These are phyloP conservation scores for Lepidochrysops patricia DNA, from an alignment of 2,888 invertebrate genomes.

Conservation along the genomic window DNA sequence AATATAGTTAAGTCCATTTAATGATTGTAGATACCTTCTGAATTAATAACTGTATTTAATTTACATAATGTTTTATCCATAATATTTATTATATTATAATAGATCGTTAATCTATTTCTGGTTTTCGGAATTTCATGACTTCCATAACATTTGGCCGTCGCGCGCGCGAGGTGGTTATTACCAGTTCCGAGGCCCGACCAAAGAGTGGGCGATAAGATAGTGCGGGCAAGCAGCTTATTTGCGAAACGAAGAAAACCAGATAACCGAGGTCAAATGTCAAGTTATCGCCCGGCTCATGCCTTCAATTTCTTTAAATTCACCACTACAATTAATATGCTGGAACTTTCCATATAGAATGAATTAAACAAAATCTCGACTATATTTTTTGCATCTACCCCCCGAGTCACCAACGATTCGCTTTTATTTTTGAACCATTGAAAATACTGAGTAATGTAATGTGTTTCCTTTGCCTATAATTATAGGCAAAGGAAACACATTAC, in stretches of 20 bases:
- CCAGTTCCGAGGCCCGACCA: constrained; percentile 1
- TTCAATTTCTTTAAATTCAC: neutral
- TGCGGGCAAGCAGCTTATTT: neutral
- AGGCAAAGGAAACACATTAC: too few species aligned
- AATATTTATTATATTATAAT: neutral
- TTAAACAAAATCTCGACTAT: neutral
- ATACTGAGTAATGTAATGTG: too few species aligned
- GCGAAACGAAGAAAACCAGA: constrained; percentile 12
- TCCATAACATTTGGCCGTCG: constrained; percentile 3
- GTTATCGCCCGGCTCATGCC: constrained; percentile 5
- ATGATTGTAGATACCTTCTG: neutral
- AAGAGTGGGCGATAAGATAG: constrained; percentile 3
- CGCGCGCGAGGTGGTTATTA: constrained; percentile 1
- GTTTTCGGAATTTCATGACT: neutral
- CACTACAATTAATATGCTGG: neutral
- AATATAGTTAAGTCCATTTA: neutral
- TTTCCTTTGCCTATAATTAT: too few species aligned
- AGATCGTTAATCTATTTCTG: neutral
- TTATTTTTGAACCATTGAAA: too few species aligned
- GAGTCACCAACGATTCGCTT: too few species aligned
- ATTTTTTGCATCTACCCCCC: neutral
- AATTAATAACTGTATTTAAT: too few species aligned
- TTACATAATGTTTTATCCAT: neutral
- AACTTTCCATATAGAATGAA: neutral
- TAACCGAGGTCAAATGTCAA: constrained; percentile 7